These are phyloP conservation scores for Trichonephila clavipes DNA, from an alignment of 1,140 invertebrate species.

Conservation along the genomic window DNA sequence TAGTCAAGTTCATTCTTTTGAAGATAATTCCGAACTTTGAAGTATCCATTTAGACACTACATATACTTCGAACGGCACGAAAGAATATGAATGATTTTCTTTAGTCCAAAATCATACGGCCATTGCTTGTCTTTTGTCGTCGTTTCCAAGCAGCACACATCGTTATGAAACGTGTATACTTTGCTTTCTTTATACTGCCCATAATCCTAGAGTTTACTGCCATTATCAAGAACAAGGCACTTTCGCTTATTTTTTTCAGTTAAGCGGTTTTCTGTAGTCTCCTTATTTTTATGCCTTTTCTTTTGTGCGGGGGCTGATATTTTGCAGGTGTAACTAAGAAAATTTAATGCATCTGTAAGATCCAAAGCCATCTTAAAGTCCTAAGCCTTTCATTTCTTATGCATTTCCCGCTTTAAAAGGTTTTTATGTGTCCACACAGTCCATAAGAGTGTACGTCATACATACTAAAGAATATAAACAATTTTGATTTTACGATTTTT, in stretches of 20 bases:
- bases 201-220: constrained; percentile 72
- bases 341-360: constrained; percentile 73
- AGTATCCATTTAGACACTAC: neutral
- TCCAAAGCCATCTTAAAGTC: constrained; percentile 49
- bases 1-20: neutral
- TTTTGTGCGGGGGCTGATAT: constrained; percentile 43
- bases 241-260: constrained; percentile 51
- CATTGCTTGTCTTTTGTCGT: constrained; percentile 48
- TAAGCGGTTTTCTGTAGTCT: constrained; percentile 46
- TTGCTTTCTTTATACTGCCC: constrained; percentile 64
- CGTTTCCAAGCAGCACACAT: neutral
- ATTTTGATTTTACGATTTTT: constrained; percentile 76
- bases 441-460: constrained; percentile 41
- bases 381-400: constrained; percentile 75
- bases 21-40: neutral
- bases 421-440: constrained; percentile 69
- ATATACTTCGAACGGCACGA: neutral
- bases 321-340: constrained; percentile 75
- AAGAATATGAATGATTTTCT: constrained; percentile 11
- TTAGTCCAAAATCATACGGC: constrained; percentile 20
- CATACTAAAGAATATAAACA: constrained; percentile 70
- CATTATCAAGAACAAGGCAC: constrained; percentile 72
- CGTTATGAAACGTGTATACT: constrained; percentile 66
- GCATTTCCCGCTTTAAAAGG: constrained; percentile 61
- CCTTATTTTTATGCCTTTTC: constrained; percentile 66